Evolutionary conservation across 2,113 vertebrate species (phyloP).

Genomic region (Electrona antarctica): DNA sequence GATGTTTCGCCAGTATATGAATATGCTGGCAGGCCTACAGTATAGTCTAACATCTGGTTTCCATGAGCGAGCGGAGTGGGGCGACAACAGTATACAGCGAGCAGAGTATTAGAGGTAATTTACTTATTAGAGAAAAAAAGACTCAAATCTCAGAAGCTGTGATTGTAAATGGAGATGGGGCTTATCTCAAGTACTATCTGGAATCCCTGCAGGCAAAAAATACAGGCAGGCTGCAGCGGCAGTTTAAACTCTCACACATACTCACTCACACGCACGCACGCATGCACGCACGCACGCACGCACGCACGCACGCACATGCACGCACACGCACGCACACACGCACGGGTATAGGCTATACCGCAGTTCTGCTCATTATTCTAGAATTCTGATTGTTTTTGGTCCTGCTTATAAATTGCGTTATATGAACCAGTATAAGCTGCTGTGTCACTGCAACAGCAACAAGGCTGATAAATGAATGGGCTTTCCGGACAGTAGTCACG

Average conservation of each 20-base stretch:
- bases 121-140: conserved; percentile 87
- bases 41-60: conserved; percentile 87
- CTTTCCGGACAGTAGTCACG: conserved; percentile 43
- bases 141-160: conserved; percentile 85
- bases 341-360: neutral
- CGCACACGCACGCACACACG: conserved; percentile 1
- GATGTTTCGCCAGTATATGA: conserved; percentile 6
- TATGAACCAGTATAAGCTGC: conserved; percentile 45
- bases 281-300: neutral
- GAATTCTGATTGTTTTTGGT: conserved; percentile 48
- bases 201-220: conserved; percentile 64
- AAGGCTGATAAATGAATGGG: conserved; percentile 53
- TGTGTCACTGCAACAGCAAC: conserved; percentile 60
- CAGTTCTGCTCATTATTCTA: conserved; percentile 28
- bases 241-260: conserved; percentile 30
- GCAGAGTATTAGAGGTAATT: conserved; percentile 96
- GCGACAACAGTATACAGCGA: conserved; percentile 88
- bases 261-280: conserved; percentile 33
- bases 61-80: conserved; percentile 83
- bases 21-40: conserved; percentile 37
- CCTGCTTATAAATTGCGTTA: conserved; percentile 67
- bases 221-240: conserved; percentile 55
- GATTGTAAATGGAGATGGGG: conserved; percentile 83
- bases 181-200: conserved; percentile 73
- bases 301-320: conserved; percentile 4